phyloP scores from a whole-genome alignment of 1,140 invertebrate species.

The Brachionus calyciflorus region DNA sequence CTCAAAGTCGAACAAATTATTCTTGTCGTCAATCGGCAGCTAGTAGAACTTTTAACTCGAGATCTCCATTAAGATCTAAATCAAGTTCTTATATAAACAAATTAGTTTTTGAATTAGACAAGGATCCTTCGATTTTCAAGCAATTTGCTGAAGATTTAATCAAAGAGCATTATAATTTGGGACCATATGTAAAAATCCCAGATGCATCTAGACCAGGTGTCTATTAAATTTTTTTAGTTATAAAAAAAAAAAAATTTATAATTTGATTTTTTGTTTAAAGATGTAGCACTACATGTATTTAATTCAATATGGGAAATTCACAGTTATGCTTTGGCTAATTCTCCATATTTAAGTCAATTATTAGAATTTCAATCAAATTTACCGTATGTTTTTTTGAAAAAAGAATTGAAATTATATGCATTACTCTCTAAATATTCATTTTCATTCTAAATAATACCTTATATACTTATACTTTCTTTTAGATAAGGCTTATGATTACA shows the following conservation, averaged over 20 bases:
- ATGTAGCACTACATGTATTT: slow-evolving; percentile 14
- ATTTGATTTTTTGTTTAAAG: neutral
- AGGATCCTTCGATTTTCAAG: neutral
- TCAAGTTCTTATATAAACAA: slow-evolving; percentile 15
- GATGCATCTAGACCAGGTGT: neutral
- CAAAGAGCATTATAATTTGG: neutral
- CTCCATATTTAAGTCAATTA: slow-evolving; percentile 26
- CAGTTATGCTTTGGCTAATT: slow-evolving; percentile 4
- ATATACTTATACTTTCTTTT: no score
- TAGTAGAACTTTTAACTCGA: neutral
- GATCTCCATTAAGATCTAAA: neutral
- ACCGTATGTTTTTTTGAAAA: neutral
- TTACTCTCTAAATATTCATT: no score
- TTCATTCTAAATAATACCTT: no score
- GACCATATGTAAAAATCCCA: neutral
- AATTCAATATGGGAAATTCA: slow-evolving; percentile 30
- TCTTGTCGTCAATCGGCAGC: neutral
- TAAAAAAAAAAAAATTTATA: neutral
- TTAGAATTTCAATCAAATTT: slow-evolving; percentile 11
- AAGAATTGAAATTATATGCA: no score
- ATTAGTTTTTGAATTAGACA: neutral
- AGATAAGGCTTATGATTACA: no score
- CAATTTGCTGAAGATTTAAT: slow-evolving; percentile 34
- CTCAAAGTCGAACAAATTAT: neutral
- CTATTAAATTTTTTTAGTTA: neutral